These are phyloP conservation scores for Limnephilus lunatus DNA, from an alignment of 2,888 invertebrate species.

Conservation along the genomic window DNA sequence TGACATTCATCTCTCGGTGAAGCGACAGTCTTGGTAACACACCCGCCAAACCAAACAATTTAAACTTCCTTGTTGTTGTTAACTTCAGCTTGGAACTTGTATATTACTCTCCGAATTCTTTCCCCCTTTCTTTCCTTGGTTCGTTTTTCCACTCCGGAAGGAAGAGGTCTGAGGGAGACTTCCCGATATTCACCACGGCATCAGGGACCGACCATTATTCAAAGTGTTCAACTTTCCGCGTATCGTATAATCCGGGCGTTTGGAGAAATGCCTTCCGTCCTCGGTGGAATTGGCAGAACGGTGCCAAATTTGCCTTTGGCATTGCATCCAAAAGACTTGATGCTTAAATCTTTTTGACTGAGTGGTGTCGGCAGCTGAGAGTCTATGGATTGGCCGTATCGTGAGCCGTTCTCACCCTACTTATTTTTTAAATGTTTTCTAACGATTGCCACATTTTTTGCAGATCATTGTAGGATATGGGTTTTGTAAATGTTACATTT, in stretches of 20 bases:
- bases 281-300: slow-evolving; percentile 6
- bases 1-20: background rate
- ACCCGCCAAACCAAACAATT: background rate
- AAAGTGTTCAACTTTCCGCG: slow-evolving; percentile 57
- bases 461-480: background rate
- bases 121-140: background rate
- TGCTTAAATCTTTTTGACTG: slow-evolving; percentile 1
- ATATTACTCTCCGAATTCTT: background rate
- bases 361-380: background rate
- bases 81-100: background rate
- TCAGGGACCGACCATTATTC: slow-evolving; percentile 55
- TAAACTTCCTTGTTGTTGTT: background rate
- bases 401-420: background rate
- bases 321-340: background rate
- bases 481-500: background rate
- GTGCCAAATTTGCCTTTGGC: slow-evolving; percentile 11
- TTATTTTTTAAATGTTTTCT: background rate
- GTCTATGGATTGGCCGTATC: background rate
- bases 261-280: slow-evolving; percentile 8
- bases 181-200: slow-evolving; percentile 35
- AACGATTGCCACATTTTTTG: background rate
- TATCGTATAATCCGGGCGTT: slow-evolving; percentile 43
- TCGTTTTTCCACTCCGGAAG: slow-evolving; percentile 14
- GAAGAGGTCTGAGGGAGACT: slow-evolving; percentile 4
- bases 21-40: background rate